Base-by-base conservation (phyloP, 1,140 invertebrate genomes). In the Bathynomus jamesi region DNA sequence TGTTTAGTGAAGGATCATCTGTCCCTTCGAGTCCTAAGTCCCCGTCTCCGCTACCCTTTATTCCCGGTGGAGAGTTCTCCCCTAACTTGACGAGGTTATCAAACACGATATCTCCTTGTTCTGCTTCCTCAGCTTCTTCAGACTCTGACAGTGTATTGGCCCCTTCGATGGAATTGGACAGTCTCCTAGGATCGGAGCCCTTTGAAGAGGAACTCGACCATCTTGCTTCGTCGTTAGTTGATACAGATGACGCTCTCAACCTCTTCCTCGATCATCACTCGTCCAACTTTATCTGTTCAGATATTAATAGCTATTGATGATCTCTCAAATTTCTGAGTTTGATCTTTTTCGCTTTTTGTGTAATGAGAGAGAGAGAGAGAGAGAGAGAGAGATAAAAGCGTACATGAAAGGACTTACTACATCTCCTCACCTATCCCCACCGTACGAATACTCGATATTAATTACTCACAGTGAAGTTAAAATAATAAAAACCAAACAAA, bases 201-300 rank as follows among this genome's bases (percentile, higher is more conserved):
- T 77, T 77, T 65, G 70, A 74, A 65, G 76, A 74, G 29, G 75
- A 76, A 61, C 73, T 77, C n/a, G 76, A 77, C 65, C 76, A 77
- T 68, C 65, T 77, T 28, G 73, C 76, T 24, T 72, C 72, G 3
- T 71, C 72, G 10, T 74, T 77, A 21, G 71, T 69, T 31, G 76
- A 77, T 17, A 72, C 70, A 24, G 73, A 74, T 61, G 73, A 77
- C 67, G 69, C 72, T 7, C 71, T 77, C 62, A 74, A 77, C 60
- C 71, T 77, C 31, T 77, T 77, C 63, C 67, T 77, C 10, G 76
- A 70, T 29, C 72, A 77, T 64, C 61, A 69, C 3, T 69, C 76
- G 17, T 74, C 76, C 53, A 70, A 73, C 60, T 77, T 77, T 46
- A 77, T 77, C 29, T 74, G 69, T 28, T 30, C 66, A 29, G 69